These are phyloP conservation scores for Cherax quadricarinatus DNA, from an alignment of 1,140 invertebrate species.

Conservation along the genomic window DNA sequence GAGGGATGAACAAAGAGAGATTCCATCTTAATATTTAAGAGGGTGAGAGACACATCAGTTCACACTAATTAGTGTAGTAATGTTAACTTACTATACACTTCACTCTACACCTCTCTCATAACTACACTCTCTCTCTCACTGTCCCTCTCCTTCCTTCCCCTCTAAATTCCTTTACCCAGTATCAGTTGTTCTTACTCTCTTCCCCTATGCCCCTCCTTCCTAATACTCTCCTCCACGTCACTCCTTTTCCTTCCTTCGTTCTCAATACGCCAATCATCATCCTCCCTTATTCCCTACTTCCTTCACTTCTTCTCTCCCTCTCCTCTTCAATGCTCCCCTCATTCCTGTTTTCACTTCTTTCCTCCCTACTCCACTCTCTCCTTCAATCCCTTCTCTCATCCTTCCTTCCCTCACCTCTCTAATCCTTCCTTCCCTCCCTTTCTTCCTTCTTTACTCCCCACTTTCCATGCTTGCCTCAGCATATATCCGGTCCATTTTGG, in stretches of 20 bases:
- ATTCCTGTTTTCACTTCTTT: background rate
- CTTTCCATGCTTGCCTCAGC: background rate
- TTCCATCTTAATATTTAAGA: conserved; percentile 27
- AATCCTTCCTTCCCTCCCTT: background rate
- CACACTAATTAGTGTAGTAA: conserved; percentile 12
- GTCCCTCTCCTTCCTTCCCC: background rate
- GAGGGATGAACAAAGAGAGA: conserved; percentile 23
- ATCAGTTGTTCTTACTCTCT: background rate
- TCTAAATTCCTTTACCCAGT: background rate
- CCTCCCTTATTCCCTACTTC: background rate
- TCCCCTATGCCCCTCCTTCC: background rate
- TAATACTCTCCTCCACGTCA: background rate
- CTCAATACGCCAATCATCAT: no score
- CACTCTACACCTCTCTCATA: background rate
- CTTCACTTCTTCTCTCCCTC: background rate
- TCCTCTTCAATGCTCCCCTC: background rate
- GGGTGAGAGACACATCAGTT: conserved; percentile 22
- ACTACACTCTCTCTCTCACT: conserved; percentile 12
- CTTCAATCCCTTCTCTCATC: background rate
- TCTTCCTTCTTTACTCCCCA: conserved; percentile 17
- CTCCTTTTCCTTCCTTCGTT: background rate
- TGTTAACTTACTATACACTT: conserved; percentile 6
- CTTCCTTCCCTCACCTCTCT: background rate
- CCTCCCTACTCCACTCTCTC: background rate
- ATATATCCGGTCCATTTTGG: no score